phyloP scores from a whole-genome alignment of 2,797 vertebrate species.

The Ambastaia sidthimunki region DNA sequence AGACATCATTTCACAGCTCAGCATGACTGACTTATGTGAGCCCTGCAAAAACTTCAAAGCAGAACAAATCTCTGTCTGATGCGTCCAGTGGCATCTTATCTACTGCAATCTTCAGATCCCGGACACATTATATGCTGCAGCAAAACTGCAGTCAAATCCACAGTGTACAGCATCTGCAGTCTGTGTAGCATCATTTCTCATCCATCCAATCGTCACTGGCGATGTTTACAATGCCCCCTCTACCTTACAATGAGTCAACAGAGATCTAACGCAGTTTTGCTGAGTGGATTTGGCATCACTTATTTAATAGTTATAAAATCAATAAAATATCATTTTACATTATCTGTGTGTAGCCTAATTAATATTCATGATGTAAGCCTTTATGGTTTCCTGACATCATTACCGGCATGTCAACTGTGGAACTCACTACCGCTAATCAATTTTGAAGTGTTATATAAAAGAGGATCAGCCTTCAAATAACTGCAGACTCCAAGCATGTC shows the following conservation, averaged over 20 bases:
- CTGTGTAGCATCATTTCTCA: background rate
- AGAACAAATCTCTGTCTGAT: slow-evolving; percentile 42
- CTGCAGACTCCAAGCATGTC: slow-evolving; percentile 8
- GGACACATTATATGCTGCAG: slow-evolving; percentile 1
- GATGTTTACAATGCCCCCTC: background rate
- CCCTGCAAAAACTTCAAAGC: slow-evolving; percentile 52
- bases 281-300: background rate
- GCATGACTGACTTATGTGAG: slow-evolving; percentile 51
- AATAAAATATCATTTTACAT: background rate
- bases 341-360: background rate
- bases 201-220: background rate
- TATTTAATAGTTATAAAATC: background rate
- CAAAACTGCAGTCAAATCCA: background rate
- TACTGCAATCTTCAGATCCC: slow-evolving; percentile 25
- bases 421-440: slow-evolving; percentile 15
- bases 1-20: slow-evolving; percentile 51
- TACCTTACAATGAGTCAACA: too few relatives aligned
- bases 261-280: too few relatives aligned
- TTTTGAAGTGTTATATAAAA: slow-evolving; percentile 11
- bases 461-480: background rate
- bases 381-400: too few relatives aligned
- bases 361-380: background rate
- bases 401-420: too few relatives aligned
- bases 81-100: slow-evolving; percentile 22
- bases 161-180: background rate